These are phyloP conservation scores for Tautogolabrus adspersus DNA, from an alignment of 2,113 vertebrate species.

Conservation along the genomic window DNA sequence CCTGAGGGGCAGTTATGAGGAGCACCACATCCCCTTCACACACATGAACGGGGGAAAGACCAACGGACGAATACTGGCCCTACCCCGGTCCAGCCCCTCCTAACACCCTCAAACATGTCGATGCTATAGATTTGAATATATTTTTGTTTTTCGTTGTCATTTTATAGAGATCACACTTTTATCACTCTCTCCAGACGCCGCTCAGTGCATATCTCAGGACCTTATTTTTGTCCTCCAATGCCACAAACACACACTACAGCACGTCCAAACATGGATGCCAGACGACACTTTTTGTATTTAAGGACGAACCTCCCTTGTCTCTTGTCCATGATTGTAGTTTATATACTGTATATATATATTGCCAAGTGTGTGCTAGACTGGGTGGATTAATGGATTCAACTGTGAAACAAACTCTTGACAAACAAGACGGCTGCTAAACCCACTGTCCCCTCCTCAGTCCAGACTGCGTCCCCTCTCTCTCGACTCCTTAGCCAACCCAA, in stretches of 20 bases:
- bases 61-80: constrained; percentile 91
- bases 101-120: constrained; percentile 80
- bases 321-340: constrained; percentile 76
- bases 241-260: constrained; percentile 82
- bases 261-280: constrained; percentile 63
- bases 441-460: constrained; percentile 36
- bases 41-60: constrained; percentile 98
- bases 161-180: constrained; percentile 79
- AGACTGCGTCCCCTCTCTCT: constrained; percentile 48
- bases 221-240: constrained; percentile 79
- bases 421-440: constrained; percentile 84
- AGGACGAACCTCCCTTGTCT: constrained; percentile 59
- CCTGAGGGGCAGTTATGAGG: constrained; percentile 91
- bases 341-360: constrained; percentile 74
- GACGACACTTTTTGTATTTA: constrained; percentile 75
- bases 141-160: constrained; percentile 74
- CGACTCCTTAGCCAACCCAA: constrained; percentile 8
- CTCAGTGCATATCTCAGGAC: constrained; percentile 92
- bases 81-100: constrained; percentile 92
- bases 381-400: constrained; percentile 83
- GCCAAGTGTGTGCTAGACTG: constrained; percentile 81
- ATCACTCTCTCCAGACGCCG: constrained; percentile 72
- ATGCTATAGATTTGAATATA: constrained; percentile 70
- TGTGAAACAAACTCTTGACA: constrained; percentile 89
- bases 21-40: constrained; percentile 92